These are phyloP conservation scores for Ochotona curzoniae DNA, from an alignment of 2,113 vertebrate species.

Conservation along the genomic window DNA sequence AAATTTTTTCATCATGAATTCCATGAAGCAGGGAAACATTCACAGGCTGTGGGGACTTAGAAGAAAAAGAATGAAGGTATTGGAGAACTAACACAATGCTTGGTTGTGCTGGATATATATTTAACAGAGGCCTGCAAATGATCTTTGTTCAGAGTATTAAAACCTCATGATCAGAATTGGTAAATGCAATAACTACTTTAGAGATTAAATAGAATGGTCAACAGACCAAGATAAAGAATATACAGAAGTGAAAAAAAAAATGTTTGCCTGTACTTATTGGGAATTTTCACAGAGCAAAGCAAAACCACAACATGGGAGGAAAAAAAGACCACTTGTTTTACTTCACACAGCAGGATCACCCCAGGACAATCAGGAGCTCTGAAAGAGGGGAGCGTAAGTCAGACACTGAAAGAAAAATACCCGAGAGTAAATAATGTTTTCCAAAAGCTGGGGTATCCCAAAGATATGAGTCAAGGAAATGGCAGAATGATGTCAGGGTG, in stretches of 20 bases:
- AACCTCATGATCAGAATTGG: not conserved
- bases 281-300: not conserved
- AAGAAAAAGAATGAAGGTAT: not conserved
- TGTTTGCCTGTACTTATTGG: not conserved
- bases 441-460: not conserved
- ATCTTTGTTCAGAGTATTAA: not conserved
- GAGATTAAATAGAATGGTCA: not conserved
- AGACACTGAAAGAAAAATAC: not conserved
- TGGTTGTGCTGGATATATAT: not conserved
- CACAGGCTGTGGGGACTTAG: not conserved
- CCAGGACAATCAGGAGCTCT: not conserved
- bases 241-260: not conserved
- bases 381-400: not conserved
- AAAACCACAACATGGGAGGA: not conserved
- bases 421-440: not conserved
- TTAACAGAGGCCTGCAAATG: not conserved
- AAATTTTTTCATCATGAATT: not conserved
- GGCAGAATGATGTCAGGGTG: not conserved
- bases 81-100: not conserved
- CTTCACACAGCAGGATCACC: not conserved
- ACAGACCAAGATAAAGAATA: not conserved
- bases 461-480: slow-evolving; percentile 40
- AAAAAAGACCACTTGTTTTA: not conserved
- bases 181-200: not conserved
- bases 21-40: not conserved